phyloP scores from a whole-genome alignment of 2,113 vertebrate species.

The Equus przewalskii region DNA sequence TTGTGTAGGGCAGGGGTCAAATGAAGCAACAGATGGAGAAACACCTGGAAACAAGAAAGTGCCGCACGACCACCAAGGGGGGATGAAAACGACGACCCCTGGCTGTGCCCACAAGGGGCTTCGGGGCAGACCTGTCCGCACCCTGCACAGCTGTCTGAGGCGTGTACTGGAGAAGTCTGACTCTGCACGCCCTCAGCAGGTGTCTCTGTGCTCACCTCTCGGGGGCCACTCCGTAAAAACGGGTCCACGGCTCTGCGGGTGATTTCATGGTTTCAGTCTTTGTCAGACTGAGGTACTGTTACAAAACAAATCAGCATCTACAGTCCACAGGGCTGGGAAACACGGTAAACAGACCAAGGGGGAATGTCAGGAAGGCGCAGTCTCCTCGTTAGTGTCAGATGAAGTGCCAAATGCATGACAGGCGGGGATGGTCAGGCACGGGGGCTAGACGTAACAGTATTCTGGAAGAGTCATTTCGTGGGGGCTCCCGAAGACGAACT shows the following conservation, averaged over 20 bases:
- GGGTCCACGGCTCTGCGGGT: fast-evolving
- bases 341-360: neutral
- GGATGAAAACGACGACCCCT: fast-evolving
- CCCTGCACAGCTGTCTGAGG: fast-evolving
- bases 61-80: fast-evolving
- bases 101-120: fast-evolving
- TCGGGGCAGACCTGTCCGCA: no score
- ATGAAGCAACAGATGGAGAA: neutral
- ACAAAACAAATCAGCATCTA: neutral
- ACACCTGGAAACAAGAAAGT: no score
- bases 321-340: neutral
- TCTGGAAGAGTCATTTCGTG: neutral
- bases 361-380: neutral
- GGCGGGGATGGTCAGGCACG: neutral
- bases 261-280: neutral
- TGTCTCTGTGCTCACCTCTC: neutral
- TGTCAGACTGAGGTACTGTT: neutral
- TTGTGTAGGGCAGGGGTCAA: fast-evolving
- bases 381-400: neutral
- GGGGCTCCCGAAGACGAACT: neutral
- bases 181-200: neutral
- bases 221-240: neutral
- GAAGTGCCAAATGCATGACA: fast-evolving
- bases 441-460: fast-evolving
- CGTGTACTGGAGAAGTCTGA: fast-evolving